These are phyloP conservation scores for Xestia sexstrigata DNA, from an alignment of 2,888 invertebrate genomes.

Conservation along the genomic window DNA sequence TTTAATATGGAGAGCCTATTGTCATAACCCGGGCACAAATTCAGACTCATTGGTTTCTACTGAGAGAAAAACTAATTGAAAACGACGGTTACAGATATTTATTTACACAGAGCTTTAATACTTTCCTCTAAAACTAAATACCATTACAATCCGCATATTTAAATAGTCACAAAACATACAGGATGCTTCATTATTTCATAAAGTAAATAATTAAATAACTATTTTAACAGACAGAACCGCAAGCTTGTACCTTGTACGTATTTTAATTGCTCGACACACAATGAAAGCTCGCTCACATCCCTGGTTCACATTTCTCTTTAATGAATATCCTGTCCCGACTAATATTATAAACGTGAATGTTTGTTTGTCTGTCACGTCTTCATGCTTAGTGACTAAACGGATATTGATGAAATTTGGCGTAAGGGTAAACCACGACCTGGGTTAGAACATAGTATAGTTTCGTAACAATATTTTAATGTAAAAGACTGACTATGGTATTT, in stretches of 20 bases:
- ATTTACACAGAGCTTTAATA: not conserved
- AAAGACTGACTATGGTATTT: too few relatives aligned
- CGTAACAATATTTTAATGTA: too few relatives aligned
- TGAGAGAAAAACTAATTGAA: not conserved
- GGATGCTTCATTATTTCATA: not conserved
- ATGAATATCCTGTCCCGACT: slow-evolving; percentile 2
- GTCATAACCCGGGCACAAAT: not conserved
- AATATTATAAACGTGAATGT: not conserved
- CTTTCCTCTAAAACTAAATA: not conserved
- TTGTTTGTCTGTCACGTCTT: not conserved
- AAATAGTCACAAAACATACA: not conserved
- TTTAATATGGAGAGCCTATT: not conserved
- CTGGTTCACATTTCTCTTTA: slow-evolving; percentile 11
- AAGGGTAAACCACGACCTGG: too few relatives aligned
- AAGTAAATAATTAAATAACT: not conserved
- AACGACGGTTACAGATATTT: too few relatives aligned
- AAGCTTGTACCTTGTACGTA: not conserved
- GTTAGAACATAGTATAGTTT: not conserved
- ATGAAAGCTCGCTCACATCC: slow-evolving; percentile 4
- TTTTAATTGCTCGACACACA: slow-evolving; percentile 15
- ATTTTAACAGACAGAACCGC: not conserved
- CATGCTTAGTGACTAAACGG: not conserved
- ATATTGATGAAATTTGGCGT: not conserved
- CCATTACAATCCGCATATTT: not conserved
- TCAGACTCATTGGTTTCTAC: not conserved